Evolutionary conservation across 2,888 invertebrate genomes (phyloP).

Genomic region (Sclerodermus sp.): DNA sequence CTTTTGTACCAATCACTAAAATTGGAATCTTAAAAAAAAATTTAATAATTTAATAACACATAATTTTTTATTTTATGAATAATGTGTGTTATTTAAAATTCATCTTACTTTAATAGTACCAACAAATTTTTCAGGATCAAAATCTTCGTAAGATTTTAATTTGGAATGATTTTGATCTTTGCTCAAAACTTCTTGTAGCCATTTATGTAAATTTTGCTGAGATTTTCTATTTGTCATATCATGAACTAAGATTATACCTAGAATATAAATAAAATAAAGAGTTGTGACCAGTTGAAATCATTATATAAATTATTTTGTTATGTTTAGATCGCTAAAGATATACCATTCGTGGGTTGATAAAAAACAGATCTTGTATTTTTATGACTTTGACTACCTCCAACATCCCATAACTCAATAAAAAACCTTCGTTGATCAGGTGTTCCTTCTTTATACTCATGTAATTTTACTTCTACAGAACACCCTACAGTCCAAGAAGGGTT

Average conservation of each 20-base stretch:
- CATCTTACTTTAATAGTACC: conserved; percentile 57
- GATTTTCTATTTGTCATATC: conserved; percentile 96
- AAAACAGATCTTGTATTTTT: conserved; percentile 92
- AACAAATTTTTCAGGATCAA: conserved; percentile 84
- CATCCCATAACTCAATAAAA: conserved; percentile 96
- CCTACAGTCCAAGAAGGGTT: conserved; percentile 96
- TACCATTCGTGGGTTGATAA: conserved; percentile 91
- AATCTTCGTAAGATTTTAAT: conserved; percentile 65
- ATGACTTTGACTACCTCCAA: conserved; percentile 93
- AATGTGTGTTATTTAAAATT: background rate
- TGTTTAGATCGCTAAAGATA: background rate
- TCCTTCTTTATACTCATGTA: conserved; percentile 93
- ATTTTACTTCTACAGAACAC: conserved; percentile 91
- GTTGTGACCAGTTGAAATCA: conserved; percentile 8
- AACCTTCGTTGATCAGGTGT: conserved; percentile 88
- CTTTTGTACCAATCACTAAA: conserved; percentile 91
- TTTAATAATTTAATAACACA: conserved; percentile 12
- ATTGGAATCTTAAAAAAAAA: conserved; percentile 79
- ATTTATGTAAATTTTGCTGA: conserved; percentile 88
- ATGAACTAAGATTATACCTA: conserved; percentile 91
- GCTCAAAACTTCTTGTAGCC: conserved; percentile 88
- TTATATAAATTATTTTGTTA: background rate
- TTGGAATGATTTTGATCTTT: conserved; percentile 63
- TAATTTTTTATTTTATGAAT: conserved; percentile 1
- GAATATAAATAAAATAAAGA: conserved; percentile 29